Evolutionary conservation across 2,888 invertebrate species (phyloP).

Genomic region (Operophtera brumata): DNA sequence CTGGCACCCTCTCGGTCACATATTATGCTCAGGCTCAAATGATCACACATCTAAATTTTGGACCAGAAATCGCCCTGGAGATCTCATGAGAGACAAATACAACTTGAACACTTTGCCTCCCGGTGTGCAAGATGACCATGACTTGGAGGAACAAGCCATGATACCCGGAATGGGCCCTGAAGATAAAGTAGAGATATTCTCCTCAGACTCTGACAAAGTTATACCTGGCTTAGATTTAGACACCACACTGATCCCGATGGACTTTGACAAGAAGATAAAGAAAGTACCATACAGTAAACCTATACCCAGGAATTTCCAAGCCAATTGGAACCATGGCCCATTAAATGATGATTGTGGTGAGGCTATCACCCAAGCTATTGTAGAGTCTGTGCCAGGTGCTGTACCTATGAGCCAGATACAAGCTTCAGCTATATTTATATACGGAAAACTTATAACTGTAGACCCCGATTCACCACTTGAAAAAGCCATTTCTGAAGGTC

Average conservation of each 20-base stretch:
- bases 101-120: conserved; percentile 95
- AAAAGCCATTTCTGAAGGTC: conserved; percentile 88
- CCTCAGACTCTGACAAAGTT: conserved; percentile 80
- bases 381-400: conserved; percentile 88
- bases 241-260: conserved; percentile 82
- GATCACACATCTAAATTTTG: conserved; percentile 99
- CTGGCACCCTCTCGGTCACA: conserved; percentile 99
- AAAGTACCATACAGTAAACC: conserved; percentile 97
- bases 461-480: conserved; percentile 88
- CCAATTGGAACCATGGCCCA: conserved; percentile 94
- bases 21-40: conserved; percentile 99
- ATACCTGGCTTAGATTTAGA: conserved; percentile 95
- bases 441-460: conserved; percentile 90
- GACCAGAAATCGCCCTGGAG: conserved; percentile 99
- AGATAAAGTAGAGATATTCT: conserved; percentile 90
- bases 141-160: conserved; percentile 86
- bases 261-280: conserved; percentile 87
- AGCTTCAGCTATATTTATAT: conserved; percentile 90
- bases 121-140: conserved; percentile 82
- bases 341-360: conserved; percentile 81
- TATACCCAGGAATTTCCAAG: conserved; percentile 97
- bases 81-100: conserved; percentile 98
- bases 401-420: conserved; percentile 88
- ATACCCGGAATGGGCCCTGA: conserved; percentile 99
- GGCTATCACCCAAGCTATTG: conserved; percentile 85